phyloP scores from a whole-genome alignment of 2,888 invertebrate genomes.

The Drosophila mimica region DNA sequence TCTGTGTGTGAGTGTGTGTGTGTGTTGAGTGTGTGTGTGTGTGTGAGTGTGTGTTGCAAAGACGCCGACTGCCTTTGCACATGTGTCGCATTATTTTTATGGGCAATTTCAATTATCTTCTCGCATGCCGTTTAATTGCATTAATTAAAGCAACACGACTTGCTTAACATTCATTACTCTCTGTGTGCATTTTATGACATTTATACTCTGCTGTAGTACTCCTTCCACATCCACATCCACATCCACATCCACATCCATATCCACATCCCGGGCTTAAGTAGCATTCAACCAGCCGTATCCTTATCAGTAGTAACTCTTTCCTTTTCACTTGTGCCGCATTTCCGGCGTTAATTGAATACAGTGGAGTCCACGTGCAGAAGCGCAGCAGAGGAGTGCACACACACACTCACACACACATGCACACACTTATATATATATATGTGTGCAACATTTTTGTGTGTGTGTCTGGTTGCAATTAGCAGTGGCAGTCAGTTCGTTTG shows the following conservation, averaged over 20 bases:
- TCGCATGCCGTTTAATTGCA: constrained; percentile 69
- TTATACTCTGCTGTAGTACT: constrained; percentile 23
- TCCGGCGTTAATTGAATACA: constrained; percentile 74
- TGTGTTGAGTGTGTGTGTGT: background rate
- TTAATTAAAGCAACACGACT: constrained; percentile 75
- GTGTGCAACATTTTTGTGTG: constrained; percentile 5
- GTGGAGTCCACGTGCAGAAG: constrained; percentile 39
- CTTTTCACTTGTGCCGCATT: constrained; percentile 52
- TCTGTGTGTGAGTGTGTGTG: background rate
- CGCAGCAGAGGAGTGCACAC: background rate
- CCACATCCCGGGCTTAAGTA: constrained; percentile 2
- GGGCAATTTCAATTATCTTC: constrained; percentile 69
- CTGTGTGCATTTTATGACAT: constrained; percentile 48
- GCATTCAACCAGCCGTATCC: constrained; percentile 44
- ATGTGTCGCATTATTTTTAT: constrained; percentile 52
- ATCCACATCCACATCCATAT: background rate
- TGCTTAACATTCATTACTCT: constrained; percentile 72
- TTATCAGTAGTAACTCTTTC: constrained; percentile 58
- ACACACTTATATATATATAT: too few relatives aligned
- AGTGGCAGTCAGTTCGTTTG: constrained; percentile 35
- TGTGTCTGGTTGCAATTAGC: constrained; percentile 40
- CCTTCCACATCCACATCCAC: constrained; percentile 8
- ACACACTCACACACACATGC: background rate
- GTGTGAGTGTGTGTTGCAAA: background rate
- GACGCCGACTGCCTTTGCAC: constrained; percentile 15